These are phyloP conservation scores for Aelia acuminata DNA, from an alignment of 2,888 invertebrate genomes.

Conservation along the genomic window DNA sequence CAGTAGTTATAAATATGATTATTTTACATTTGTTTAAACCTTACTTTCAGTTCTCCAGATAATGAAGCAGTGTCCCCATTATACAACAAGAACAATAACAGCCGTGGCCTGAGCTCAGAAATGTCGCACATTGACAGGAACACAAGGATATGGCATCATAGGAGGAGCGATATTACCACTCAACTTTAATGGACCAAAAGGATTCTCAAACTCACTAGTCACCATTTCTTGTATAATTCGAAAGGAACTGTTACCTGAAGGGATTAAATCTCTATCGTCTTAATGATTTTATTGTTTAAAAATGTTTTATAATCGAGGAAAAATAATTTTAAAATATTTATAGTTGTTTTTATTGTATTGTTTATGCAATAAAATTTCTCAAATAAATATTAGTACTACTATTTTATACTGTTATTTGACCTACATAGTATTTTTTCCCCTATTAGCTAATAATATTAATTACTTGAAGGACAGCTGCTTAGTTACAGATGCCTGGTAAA, in stretches of 20 bases:
- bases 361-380: background rate
- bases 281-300: background rate
- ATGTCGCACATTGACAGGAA: slow-evolving; percentile 62
- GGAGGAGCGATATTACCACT: slow-evolving; percentile 62
- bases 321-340: background rate
- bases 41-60: slow-evolving; percentile 59
- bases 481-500: no score
- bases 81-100: slow-evolving; percentile 25
- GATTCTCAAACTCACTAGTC: background rate
- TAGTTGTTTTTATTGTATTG: slow-evolving; percentile 18
- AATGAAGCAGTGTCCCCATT: slow-evolving; percentile 62
- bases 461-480: no score
- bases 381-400: background rate
- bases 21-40: background rate
- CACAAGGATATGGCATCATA: slow-evolving; percentile 58
- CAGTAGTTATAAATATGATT: background rate
- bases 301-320: background rate
- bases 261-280: background rate
- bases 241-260: slow-evolving; percentile 5
- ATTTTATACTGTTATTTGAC: background rate
- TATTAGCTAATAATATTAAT: background rate
- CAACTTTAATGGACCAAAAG: slow-evolving; percentile 59
- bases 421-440: background rate
- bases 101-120: slow-evolving; percentile 54
- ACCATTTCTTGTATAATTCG: background rate